Percentiles rank a stretch among this genome's conserved stretches.
Evolutionary conservation across 1,140 invertebrate species (phyloP).

Genomic region (Calliphora vicina): DNA sequence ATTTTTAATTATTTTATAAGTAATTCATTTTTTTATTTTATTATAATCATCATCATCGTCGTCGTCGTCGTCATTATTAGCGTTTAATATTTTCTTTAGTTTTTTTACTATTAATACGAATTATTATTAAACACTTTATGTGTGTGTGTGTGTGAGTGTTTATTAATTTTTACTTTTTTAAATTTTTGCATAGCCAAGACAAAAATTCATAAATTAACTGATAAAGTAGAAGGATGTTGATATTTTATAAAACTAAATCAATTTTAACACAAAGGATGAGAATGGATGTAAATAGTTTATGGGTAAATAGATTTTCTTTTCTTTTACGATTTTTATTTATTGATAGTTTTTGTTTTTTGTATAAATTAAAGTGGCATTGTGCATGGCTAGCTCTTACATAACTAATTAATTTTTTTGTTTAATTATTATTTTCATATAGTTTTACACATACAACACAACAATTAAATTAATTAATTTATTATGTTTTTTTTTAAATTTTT

Average conservation of each 20-base stretch:
- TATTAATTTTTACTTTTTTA: background rate
- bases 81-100: background rate
- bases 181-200: slow-evolving; percentile 9
- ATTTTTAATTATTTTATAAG: slow-evolving; percentile 35
- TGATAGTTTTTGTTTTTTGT: background rate
- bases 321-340: background rate
- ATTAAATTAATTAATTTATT: slow-evolving; percentile 54
- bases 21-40: slow-evolving; percentile 38
- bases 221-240: background rate
- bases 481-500: slow-evolving; percentile 32
- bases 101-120: background rate
- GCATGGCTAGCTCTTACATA: slow-evolving; percentile 23
- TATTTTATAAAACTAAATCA: background rate
- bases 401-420: slow-evolving; percentile 15
- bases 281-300: background rate
- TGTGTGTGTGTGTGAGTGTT: background rate
- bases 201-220: background rate
- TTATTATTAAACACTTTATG: background rate
- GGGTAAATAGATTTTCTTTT: background rate
- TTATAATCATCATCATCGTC: slow-evolving; percentile 30
- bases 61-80: slow-evolving; percentile 40
- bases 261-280: background rate
- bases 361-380: slow-evolving; percentile 25
- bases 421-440: slow-evolving; percentile 31
- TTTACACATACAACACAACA: slow-evolving; percentile 61